These are phyloP conservation scores for Lepidothrix coronata DNA, from an alignment of 2,113 vertebrate genomes.

Conservation along the genomic window DNA sequence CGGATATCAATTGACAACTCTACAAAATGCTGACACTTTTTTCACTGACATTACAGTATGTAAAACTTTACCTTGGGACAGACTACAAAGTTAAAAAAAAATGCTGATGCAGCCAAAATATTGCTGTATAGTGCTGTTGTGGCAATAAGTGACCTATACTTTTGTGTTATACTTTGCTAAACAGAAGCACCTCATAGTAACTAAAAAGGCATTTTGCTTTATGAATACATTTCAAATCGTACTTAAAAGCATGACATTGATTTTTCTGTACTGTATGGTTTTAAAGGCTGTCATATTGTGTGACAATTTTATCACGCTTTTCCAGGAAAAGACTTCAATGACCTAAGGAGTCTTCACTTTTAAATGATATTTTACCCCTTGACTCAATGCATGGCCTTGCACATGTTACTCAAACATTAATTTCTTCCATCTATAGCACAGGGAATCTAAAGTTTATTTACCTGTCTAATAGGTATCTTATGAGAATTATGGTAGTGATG, in stretches of 20 bases:
- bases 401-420: not conserved
- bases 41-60: constrained; percentile 36
- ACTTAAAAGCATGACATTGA: not conserved
- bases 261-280: not conserved
- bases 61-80: constrained; percentile 30
- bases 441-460: not conserved
- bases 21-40: constrained; percentile 39
- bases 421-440: not conserved
- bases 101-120: not conserved
- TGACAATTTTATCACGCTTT: not conserved
- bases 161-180: not conserved
- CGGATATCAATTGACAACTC: not conserved
- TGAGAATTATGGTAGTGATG: not conserved
- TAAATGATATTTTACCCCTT: not conserved
- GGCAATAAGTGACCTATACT: not conserved
- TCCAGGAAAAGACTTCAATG: not conserved
- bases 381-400: not conserved
- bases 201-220: not conserved
- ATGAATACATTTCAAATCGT: not conserved
- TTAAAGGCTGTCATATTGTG: not conserved
- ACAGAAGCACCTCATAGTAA: not conserved
- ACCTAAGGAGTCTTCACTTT: not conserved
- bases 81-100: not conserved
- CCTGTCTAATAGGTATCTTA: not conserved
- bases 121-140: not conserved